Base-by-base conservation (phyloP, 2,113 vertebrate species). In the Tragelaphus buxtoni region DNA sequence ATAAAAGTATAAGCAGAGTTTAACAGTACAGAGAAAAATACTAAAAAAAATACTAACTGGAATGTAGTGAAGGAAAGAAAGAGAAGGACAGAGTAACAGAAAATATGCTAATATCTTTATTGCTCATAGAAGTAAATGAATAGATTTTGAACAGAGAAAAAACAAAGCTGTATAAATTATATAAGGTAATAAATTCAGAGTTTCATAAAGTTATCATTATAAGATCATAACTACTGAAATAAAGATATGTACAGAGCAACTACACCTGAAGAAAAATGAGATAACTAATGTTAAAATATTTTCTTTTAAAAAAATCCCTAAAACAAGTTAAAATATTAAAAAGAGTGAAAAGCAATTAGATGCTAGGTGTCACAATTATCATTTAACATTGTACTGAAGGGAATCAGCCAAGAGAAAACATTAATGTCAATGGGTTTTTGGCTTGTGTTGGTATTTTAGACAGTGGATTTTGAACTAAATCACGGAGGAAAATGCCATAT, bases 91-190 rank as follows among this genome's bases (percentile, higher is more conserved):
- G 8, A 87, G 39, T 60, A 91, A 84, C 42, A 69, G 51, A 83
- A 95, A 97, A 84, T 88, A 88, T 84, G 77, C 30, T 56, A 69
- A 30, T 95, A 53, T 51, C 24, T 55, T 90, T 81, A 88, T 72
- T 91, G 13, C 51, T 91, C 56, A 42, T 58, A 74, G 39, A 55
- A 93, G 9, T 88, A 6, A 90, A 76, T n/a, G 76, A 91, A 65
- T 77, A 87, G 32, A 91, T 80, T 47, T 79, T 90, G 12, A 91
- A 55, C 79, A 49, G 5, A 82, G 11, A 95, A 95, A 84, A 35
- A 22, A 45, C 49, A 87, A 83, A 80, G 22, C 30, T 80, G 56
- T 72, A 51, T 61, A 89, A 93, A 58, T 93, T 82, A 90, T 5
- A n/a, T 82, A 58, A 69, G 47, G 88, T 91, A 69, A 11, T 83